Evolutionary conservation across 1,140 invertebrate species (phyloP).

Genomic region (Marisa cornuarietis): DNA sequence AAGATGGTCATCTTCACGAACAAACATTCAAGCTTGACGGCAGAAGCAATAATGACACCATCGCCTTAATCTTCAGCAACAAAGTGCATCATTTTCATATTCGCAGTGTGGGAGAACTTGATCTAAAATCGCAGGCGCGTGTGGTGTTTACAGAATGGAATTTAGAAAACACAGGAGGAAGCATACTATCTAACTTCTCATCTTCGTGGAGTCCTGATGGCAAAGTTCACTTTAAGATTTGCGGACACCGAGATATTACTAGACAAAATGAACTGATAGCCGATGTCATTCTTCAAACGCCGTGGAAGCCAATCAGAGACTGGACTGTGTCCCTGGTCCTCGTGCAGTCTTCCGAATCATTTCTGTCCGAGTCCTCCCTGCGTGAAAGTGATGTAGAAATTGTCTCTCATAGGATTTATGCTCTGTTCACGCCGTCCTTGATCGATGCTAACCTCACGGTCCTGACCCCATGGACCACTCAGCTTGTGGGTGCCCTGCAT

Average conservation of each 20-base stretch:
- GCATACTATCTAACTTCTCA: not conserved
- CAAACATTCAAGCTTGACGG: not conserved
- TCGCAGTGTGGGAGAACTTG: not conserved
- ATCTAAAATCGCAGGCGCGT: not conserved
- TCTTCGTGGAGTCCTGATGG: not conserved
- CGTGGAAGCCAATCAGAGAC: constrained; percentile 15
- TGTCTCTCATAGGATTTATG: not conserved
- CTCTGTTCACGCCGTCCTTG: not conserved
- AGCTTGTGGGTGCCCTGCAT: not conserved
- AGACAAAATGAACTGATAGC: not conserved
- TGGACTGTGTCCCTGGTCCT: constrained; percentile 1
- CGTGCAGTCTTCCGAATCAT: not conserved
- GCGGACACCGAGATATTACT: not conserved
- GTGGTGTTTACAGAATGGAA: not conserved
- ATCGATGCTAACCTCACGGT: constrained; percentile 5
- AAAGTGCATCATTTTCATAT: not conserved
- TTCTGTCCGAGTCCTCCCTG: constrained; percentile 4
- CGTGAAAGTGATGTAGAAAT: not conserved
- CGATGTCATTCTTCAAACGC: constrained; percentile 13
- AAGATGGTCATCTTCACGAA: not conserved
- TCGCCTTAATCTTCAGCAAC: not conserved
- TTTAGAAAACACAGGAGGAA: not conserved
- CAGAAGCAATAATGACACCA: not conserved
- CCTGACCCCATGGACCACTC: not conserved
- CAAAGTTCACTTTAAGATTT: not conserved